phyloP scores from a whole-genome alignment of 1,140 invertebrate species.

The Drosophila pandora region DNA sequence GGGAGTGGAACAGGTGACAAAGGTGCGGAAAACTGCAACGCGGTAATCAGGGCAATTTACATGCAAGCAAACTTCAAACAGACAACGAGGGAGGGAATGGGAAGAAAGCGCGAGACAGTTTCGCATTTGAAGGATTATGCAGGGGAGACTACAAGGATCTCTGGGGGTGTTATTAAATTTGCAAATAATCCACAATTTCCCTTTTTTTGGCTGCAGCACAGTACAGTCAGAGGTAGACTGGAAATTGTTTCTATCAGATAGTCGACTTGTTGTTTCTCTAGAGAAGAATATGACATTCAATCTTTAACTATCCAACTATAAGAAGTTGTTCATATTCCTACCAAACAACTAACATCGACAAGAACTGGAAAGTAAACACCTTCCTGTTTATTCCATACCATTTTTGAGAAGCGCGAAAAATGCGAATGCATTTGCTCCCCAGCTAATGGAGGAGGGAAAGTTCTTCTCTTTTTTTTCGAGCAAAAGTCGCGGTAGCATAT shows the following conservation, averaged over 20 bases:
- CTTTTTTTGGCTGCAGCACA: slow-evolving; percentile 47
- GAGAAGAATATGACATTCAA: too few relatives aligned
- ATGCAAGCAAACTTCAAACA: slow-evolving; percentile 79
- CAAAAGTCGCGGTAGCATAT: slow-evolving; percentile 30
- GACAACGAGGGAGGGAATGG: slow-evolving; percentile 38
- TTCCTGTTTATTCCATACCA: slow-evolving; percentile 73
- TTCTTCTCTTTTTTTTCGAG: background rate
- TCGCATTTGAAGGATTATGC: slow-evolving; percentile 36
- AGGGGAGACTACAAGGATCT: background rate
- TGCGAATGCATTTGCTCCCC: slow-evolving; percentile 66
- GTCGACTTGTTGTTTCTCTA: slow-evolving; percentile 1
- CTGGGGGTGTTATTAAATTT: slow-evolving; percentile 61
- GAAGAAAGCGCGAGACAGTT: slow-evolving; percentile 21
- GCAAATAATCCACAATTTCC: slow-evolving; percentile 64
- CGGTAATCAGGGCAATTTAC: slow-evolving; percentile 80
- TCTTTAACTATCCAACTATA: too few relatives aligned
- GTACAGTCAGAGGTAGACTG: slow-evolving; percentile 14
- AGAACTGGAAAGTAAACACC: slow-evolving; percentile 52
- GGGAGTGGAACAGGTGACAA: slow-evolving; percentile 3
- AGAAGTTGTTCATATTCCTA: too few relatives aligned
- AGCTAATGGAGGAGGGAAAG: background rate
- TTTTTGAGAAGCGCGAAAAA: slow-evolving; percentile 51
- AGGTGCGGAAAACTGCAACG: slow-evolving; percentile 62
- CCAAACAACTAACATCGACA: too few relatives aligned
- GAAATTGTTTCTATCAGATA: slow-evolving; percentile 2